These are phyloP conservation scores for Scaptomyza flava DNA, from an alignment of 2,888 invertebrate species.

Conservation along the genomic window DNA sequence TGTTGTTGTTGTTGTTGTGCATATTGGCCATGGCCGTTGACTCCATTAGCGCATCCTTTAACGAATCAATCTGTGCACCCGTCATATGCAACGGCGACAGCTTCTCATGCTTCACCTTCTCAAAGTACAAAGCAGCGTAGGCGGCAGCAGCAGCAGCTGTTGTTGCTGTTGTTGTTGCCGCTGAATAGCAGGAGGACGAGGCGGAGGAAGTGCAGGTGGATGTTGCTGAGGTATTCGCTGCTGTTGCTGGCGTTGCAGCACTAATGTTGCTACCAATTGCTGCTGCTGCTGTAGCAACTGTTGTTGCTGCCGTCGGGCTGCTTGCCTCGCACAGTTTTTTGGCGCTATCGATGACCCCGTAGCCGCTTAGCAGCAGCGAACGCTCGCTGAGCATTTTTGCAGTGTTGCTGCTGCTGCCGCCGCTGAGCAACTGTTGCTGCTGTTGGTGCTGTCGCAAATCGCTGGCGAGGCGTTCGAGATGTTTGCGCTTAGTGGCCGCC, in stretches of 20 bases:
- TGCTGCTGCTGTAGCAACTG: conserved; percentile 31
- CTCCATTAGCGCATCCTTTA: conserved; percentile 81
- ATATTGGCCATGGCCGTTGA: conserved; percentile 66
- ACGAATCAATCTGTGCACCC: conserved; percentile 74
- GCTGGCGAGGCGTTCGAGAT: conserved; percentile 64
- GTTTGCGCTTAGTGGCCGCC: conserved; percentile 71
- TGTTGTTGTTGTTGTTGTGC: conserved; percentile 74
- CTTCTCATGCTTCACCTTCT: conserved; percentile 83
- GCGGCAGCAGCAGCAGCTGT: conserved; percentile 72
- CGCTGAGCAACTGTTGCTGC: conserved; percentile 43
- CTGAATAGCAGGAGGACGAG: conserved; percentile 20
- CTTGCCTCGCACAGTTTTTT: conserved; percentile 81
- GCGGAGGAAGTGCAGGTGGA: background rate
- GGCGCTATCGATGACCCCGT: conserved; percentile 79
- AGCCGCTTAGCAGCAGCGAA: conserved; percentile 82
- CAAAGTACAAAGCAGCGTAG: conserved; percentile 80
- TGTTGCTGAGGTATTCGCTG: conserved; percentile 37
- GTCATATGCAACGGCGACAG: conserved; percentile 72
- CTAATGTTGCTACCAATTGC: conserved; percentile 36
- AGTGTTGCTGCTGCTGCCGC: conserved; percentile 45
- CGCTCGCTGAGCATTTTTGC: conserved; percentile 84
- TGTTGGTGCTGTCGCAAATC: conserved; percentile 59
- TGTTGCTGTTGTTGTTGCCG: conserved; percentile 44
- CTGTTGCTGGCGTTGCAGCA: conserved; percentile 34
- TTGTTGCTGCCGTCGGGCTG: conserved; percentile 39